Base-by-base conservation (phyloP, 1,140 invertebrate species). In the Drosophila burlai region DNA sequence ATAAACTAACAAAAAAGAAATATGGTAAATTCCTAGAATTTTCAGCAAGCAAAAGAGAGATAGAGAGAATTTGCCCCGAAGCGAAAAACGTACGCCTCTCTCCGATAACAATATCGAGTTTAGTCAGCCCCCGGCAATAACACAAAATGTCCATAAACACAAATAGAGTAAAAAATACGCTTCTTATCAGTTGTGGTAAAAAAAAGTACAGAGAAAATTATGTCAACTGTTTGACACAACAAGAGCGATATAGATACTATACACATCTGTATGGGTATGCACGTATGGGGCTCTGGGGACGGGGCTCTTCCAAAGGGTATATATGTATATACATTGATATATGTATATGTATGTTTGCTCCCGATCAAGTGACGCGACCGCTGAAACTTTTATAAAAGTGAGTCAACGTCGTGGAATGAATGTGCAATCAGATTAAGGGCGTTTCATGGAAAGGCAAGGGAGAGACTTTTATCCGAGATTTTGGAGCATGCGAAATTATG, bases 191-290 rank as follows among this genome's bases (percentile, higher is more conserved):
- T 71, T 62, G 29, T 42, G 26, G 46, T 21, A 58, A 67, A 76
- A 76, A 45, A 80, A 50, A 43, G 42, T 63, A 58, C 61, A 79
- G 64, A 66, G 50, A 69, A 83, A 79, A 83, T 83, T 79, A 80
- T 85, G 82, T 85, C 82, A 85, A 85, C 82, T 85, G 80, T 67
- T 80, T 66, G 79, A 52, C 55, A 60, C 50, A 76, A 76, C 73
- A 50, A 63, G 50, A 75, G 71, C 43, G 43, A 57, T 64, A 64
- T 57, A 63, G 43, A 75, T 54, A 73, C 45, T 34, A 72, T 42
- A 31, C 58, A 40, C 55, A 24, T 10, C 2, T 9, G 34, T 36
- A 13, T 18, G 43, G 9, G 42, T 11, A 43, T 10, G n/a, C 8
- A n/a, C 9, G 43, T 18, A 11, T 18, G 43, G 43, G 43, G 50